Evolutionary conservation across 1,140 invertebrate species (phyloP).

Genomic region (Lerema accius): DNA sequence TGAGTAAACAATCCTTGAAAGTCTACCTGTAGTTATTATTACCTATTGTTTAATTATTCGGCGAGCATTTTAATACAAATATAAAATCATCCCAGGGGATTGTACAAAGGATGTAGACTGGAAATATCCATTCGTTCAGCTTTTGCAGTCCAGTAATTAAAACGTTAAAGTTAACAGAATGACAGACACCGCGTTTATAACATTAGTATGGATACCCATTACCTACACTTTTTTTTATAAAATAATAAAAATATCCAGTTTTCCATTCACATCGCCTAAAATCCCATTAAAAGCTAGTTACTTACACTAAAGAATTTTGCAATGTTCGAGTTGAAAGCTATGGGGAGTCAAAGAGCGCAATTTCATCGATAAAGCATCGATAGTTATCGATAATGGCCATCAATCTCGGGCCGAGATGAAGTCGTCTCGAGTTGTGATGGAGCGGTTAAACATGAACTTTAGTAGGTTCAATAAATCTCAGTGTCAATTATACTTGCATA

Average conservation of each 20-base stretch:
- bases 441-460: slow-evolving; percentile 34
- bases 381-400: slow-evolving; percentile 29
- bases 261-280: neutral
- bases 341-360: slow-evolving; percentile 2
- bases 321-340: slow-evolving; percentile 3
- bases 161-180: too few species aligned
- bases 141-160: too few species aligned
- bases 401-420: slow-evolving; percentile 30
- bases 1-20: too few species aligned
- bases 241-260: neutral
- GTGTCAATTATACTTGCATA: slow-evolving; percentile 19
- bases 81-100: too few species aligned
- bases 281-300: too few species aligned
- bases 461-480: slow-evolving; percentile 2
- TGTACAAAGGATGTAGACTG: too few species aligned
- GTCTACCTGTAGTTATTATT: too few species aligned
- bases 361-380: slow-evolving; percentile 18
- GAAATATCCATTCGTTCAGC: too few species aligned
- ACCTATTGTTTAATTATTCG: too few species aligned
- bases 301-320: slow-evolving; percentile 9
- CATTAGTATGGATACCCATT: too few species aligned
- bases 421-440: slow-evolving; percentile 35
- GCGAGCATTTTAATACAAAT: too few species aligned
- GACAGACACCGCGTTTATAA: too few species aligned
- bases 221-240: neutral